Conservation (phyloP, 2,797 vertebrate genomes). For the Halcyon smyrnensis region DNA sequence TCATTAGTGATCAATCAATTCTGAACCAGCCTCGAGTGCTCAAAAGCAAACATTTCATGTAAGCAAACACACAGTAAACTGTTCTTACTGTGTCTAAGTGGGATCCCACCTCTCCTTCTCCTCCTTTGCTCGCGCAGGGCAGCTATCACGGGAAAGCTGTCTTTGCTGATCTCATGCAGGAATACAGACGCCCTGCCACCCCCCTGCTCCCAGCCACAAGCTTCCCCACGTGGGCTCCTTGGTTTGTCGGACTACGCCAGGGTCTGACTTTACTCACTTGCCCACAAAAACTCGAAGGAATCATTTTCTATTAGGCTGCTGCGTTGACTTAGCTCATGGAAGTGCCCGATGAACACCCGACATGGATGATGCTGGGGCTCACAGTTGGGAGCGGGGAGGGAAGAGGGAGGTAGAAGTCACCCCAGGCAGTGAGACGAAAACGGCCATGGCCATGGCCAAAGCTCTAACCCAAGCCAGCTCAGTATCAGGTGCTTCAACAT, state of each 20-base stretch:
- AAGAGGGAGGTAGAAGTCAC: neutral
- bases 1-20: neutral
- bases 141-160: neutral
- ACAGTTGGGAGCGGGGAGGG: neutral
- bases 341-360: neutral
- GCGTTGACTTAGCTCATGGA: neutral
- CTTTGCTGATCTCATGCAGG: neutral
- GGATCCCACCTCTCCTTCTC: neutral
- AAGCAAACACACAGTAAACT: neutral
- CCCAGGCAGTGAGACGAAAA: neutral
- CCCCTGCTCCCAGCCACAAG: neutral
- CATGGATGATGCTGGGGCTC: neutral
- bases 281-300: neutral
- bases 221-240: neutral
- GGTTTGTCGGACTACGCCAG: neutral
- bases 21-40: neutral
- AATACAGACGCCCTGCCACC: neutral
- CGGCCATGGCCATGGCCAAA: neutral
- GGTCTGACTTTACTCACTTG: neutral
- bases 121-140: neutral
- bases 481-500: neutral
- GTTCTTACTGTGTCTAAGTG: neutral
- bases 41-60: neutral
- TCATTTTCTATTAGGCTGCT: neutral
- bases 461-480: neutral